A percentile compares a stretch with the other conserved stretches of the same genome.
phyloP scores from a whole-genome alignment of 1,140 invertebrate species.

The Bombus polaris region DNA sequence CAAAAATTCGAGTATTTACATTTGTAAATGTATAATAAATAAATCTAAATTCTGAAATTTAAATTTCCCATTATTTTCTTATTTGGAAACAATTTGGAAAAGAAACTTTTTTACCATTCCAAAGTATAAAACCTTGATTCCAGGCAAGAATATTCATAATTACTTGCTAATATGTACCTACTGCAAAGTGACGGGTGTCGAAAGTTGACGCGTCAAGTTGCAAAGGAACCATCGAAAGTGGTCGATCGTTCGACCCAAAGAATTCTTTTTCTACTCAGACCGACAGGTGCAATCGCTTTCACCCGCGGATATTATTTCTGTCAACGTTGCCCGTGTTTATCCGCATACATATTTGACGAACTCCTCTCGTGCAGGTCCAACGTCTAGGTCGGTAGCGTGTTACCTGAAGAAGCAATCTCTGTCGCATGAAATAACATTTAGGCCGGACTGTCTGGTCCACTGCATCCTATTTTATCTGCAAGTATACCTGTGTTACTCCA shows the following conservation, averaged over 20 bases:
- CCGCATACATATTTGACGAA: slow-evolving; percentile 71
- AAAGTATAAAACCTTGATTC: too few species aligned
- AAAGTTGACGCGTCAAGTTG: not conserved
- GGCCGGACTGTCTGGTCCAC: slow-evolving; percentile 35
- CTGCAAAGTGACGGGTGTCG: not conserved
- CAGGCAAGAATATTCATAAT: not conserved
- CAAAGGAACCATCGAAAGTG: not conserved
- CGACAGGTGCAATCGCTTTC: slow-evolving; percentile 59
- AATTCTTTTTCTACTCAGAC: slow-evolving; percentile 41
- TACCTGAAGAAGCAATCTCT: slow-evolving; percentile 64
- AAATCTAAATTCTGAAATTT: not conserved
- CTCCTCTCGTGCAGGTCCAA: slow-evolving; percentile 49
- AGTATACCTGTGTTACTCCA: slow-evolving; percentile 18
- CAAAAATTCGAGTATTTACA: too few species aligned
- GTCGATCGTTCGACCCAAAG: not conserved
- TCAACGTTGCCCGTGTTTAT: slow-evolving; percentile 68
- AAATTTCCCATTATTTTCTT: too few species aligned
- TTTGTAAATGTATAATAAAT: too few species aligned
- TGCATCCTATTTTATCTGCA: not conserved
- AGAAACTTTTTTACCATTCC: too few species aligned
- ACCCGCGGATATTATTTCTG: slow-evolving; percentile 69
- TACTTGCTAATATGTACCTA: too few species aligned
- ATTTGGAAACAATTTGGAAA: too few species aligned
- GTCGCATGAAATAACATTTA: slow-evolving; percentile 69
- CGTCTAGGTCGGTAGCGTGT: slow-evolving; percentile 38